phyloP scores from a whole-genome alignment of 2,797 vertebrate species.

The Halcyon badia region DNA sequence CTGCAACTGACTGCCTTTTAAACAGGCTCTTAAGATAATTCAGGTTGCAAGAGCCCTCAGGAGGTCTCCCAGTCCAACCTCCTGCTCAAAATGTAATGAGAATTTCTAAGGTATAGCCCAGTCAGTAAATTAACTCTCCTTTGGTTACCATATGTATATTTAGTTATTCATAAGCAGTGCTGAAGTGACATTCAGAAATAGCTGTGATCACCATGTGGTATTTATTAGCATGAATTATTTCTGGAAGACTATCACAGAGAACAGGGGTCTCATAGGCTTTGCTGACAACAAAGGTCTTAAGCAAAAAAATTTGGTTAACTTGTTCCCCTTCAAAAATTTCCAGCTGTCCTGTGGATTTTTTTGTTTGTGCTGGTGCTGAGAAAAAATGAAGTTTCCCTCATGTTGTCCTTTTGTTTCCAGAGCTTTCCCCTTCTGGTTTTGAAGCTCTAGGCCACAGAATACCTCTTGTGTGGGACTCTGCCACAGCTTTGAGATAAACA shows the following conservation, averaged over 20 bases:
- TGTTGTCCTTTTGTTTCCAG: not conserved
- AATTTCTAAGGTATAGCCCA: not conserved
- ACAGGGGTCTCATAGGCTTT: not conserved
- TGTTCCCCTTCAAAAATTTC: not conserved
- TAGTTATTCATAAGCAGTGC: not conserved
- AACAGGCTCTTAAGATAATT: not conserved
- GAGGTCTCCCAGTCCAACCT: not conserved
- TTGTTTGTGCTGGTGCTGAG: not conserved
- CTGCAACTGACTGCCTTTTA: not conserved
- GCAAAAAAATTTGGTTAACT: not conserved
- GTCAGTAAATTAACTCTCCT: not conserved
- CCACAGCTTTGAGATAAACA: not conserved
- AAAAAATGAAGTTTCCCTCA: not conserved
- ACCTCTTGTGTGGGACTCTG: not conserved
- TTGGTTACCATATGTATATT: not conserved
- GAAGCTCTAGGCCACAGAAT: not conserved
- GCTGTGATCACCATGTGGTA: not conserved
- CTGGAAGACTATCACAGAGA: not conserved
- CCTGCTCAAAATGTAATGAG: not conserved
- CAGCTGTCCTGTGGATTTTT: not conserved
- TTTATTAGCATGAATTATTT: not conserved
- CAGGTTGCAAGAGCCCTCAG: not conserved
- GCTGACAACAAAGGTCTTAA: not conserved
- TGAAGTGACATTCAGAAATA: not conserved
- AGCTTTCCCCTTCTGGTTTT: not conserved